Evolutionary conservation across 2,888 invertebrate species (phyloP).

Genomic region (Coenonympha arcania): DNA sequence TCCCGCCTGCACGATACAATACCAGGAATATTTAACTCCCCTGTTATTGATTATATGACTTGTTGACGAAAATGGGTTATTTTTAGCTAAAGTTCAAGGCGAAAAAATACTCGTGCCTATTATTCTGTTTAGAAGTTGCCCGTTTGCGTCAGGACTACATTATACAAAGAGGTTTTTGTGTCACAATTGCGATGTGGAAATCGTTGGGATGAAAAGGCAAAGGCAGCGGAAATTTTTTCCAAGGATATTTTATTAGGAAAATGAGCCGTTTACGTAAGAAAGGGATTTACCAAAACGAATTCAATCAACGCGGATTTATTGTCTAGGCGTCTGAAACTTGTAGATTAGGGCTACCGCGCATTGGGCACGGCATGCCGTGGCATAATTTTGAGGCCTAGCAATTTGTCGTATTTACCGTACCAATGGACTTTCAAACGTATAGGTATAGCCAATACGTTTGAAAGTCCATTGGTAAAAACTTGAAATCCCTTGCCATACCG

Average conservation of each 20-base stretch:
- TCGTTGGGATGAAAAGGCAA: background rate
- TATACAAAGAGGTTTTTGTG: background rate
- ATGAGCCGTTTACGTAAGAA: no score
- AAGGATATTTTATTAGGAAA: background rate
- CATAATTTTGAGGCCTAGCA: no score
- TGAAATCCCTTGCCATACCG: no score
- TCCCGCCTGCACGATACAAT: background rate
- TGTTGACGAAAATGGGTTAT: constrained; percentile 17
- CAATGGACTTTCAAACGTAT: no score
- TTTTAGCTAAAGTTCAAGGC: constrained; percentile 22
- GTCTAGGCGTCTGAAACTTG: no score
- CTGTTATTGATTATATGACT: constrained; percentile 19
- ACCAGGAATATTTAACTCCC: constrained; percentile 6
- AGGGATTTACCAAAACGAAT: no score
- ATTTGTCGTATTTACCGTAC: no score
- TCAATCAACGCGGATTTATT: no score
- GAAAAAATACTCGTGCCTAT: constrained; percentile 22
- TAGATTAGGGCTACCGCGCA: no score
- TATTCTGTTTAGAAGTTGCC: constrained; percentile 9
- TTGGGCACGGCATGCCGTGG: no score
- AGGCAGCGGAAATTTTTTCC: background rate
- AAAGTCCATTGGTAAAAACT: no score
- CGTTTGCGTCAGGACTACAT: constrained; percentile 1
- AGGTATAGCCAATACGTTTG: no score
- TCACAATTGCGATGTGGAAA: constrained; percentile 1